These are phyloP conservation scores for Zaprionus ornatus DNA, from an alignment of 1,140 invertebrate genomes.

Conservation along the genomic window DNA sequence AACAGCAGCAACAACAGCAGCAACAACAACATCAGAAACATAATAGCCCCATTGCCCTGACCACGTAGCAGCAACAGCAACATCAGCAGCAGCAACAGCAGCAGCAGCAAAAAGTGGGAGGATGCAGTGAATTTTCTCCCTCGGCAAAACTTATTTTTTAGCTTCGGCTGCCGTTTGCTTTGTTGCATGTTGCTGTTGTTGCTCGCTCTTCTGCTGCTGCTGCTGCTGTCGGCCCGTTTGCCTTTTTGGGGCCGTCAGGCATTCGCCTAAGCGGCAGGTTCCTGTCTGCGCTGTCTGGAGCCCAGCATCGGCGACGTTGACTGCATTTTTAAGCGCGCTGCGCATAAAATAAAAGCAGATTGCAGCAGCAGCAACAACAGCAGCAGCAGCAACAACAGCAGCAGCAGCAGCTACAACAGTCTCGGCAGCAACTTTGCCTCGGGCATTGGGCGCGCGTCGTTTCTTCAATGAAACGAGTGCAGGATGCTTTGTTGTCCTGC, in stretches of 20 bases:
- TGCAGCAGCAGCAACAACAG: slow-evolving; percentile 53
- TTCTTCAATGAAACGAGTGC: slow-evolving; percentile 79
- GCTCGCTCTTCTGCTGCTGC: slow-evolving; percentile 46
- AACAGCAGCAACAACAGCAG: slow-evolving; percentile 49
- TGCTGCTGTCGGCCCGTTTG: slow-evolving; percentile 68
- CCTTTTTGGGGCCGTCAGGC: slow-evolving; percentile 80
- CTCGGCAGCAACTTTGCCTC: slow-evolving; percentile 41
- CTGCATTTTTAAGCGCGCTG: slow-evolving; percentile 80
- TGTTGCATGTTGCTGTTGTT: slow-evolving; percentile 31
- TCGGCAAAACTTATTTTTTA: slow-evolving; percentile 51
- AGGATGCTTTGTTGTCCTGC: slow-evolving; percentile 79
- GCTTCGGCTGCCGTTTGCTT: slow-evolving; percentile 36
- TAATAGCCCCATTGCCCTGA: slow-evolving; percentile 72
- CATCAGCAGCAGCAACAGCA: slow-evolving; percentile 25
- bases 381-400: slow-evolving; percentile 47
- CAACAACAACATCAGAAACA: slow-evolving; percentile 63
- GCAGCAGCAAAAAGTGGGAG: slow-evolving; percentile 78
- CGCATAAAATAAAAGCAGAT: slow-evolving; percentile 81
- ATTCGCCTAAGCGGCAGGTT: slow-evolving; percentile 81
- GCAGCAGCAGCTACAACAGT: slow-evolving; percentile 40
- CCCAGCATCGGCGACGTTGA: slow-evolving; percentile 67
- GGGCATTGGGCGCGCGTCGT: slow-evolving; percentile 44
- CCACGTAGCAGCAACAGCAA: slow-evolving; percentile 45
- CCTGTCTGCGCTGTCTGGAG: slow-evolving; percentile 61
- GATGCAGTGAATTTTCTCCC: slow-evolving; percentile 79